Conservation (phyloP, 2,113 vertebrate genomes). For the Tragulus kanchil region DNA sequence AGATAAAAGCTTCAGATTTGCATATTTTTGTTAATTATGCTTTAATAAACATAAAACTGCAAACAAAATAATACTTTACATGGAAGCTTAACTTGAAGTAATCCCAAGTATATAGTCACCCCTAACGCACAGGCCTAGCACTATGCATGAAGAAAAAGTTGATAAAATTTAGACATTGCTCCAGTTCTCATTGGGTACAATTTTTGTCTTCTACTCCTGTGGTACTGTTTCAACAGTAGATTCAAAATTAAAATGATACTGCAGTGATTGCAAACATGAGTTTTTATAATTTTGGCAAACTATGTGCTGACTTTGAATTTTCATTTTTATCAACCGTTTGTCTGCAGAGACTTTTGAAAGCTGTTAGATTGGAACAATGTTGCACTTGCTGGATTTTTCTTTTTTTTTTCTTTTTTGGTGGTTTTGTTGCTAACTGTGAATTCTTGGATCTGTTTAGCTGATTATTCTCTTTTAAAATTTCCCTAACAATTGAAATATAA, state of each 20-base stretch:
- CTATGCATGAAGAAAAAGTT: background rate
- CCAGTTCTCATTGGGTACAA: background rate
- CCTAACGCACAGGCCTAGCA: background rate
- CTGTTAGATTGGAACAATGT: background rate
- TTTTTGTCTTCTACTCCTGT: background rate
- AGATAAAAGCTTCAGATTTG: background rate
- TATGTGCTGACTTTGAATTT: background rate
- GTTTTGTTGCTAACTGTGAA: background rate
- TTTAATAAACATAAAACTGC: background rate
- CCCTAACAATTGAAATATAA: background rate
- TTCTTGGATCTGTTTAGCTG: background rate
- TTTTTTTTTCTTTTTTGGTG: background rate
- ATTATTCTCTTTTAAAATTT: background rate
- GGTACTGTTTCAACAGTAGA: background rate
- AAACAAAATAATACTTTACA: background rate
- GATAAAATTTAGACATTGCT: background rate
- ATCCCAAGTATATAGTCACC: background rate
- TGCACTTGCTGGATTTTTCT: background rate
- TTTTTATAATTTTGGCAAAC: background rate
- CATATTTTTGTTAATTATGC: background rate
- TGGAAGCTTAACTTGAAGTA: background rate
- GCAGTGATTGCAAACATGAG: conserved; percentile 6
- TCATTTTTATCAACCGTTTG: conserved; percentile 9
- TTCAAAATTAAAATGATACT: background rate
- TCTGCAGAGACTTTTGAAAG: conserved; percentile 51